Evolutionary conservation across 2,888 invertebrate species (phyloP), one percentile per base, ranked within the genome.

Genomic region (Xiphydria camelus): DNA sequence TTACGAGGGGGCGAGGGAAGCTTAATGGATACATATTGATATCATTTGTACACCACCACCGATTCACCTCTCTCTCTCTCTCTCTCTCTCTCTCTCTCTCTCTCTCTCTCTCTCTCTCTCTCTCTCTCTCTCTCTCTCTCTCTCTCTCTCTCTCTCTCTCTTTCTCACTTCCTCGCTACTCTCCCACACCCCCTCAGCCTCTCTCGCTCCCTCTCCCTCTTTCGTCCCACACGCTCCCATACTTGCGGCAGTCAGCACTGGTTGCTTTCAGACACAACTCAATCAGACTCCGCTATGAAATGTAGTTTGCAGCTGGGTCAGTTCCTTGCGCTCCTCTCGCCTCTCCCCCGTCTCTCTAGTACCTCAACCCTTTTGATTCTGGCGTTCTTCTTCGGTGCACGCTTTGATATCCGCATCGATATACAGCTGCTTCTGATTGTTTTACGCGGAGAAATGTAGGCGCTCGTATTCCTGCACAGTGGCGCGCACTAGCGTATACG

Each of bases 21-120:
- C 59, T 62, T 64, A 66, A 67, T 67, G 66, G 67, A 65, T 68
- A 67, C 64, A 68, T 68, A 67, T 68, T 63, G 65, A 68, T 67
- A 66, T 64, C 65, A 63, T 67, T 68, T 62, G 62, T 60, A 65
- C 59, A 53, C 20, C 31, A 21, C 36, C 33, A 18, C 26, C 22
- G 17, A 23, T 45, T 10, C 38, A 22, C 18, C 33, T 22, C 18
- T 32, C 33, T 6, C 32, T 17, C 7, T 6, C 15, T 5, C 10
- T 7, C 7, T 7, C 29, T 3, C 26, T 3, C 4, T 4, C 4
- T n/a, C 26, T 25, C n/a, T 10, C 10, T 26, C 26, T 26, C n/a
- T 26, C 29, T 29, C 5, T 14, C n/a, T 29, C 19, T 7, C 7
- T 31, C 23, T 18, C 14, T 22, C 14, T 4, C 18, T 34, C 6